Conservation (phyloP, 2,888 invertebrate species). For the Conistra vaccinii region DNA sequence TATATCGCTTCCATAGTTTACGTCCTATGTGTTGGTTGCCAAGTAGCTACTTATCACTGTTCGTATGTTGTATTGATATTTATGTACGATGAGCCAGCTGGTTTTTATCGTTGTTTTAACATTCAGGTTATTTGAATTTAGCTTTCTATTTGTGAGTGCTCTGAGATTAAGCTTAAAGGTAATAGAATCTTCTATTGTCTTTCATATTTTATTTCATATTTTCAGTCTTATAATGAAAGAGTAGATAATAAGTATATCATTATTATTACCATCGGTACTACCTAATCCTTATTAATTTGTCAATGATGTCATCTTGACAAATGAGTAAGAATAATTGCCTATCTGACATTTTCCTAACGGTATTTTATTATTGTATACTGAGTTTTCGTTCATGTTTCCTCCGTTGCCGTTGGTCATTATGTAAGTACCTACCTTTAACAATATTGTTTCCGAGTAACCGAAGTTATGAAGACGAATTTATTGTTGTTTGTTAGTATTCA, state of each 20-base stretch:
- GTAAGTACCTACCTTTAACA: constrained; percentile 1
- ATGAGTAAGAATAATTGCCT: constrained; percentile 36
- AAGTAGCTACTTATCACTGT: constrained; percentile 57
- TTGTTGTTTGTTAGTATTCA: constrained; percentile 13
- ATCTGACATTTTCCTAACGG: constrained; percentile 28
- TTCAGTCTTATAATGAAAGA: not conserved
- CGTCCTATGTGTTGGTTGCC: constrained; percentile 41
- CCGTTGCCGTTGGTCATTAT: constrained; percentile 24
- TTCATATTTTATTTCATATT: constrained; percentile 1
- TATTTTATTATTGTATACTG: constrained; percentile 28
- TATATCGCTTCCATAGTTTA: constrained; percentile 49
- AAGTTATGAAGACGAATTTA: constrained; percentile 11
- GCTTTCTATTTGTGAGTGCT: not conserved
- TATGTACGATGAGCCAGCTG: constrained; percentile 49
- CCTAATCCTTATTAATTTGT: constrained; percentile 28
- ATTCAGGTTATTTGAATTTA: constrained; percentile 8
- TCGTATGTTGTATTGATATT: constrained; percentile 58
- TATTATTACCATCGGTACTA: not conserved
- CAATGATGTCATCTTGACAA: constrained; percentile 28
- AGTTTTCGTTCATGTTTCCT: constrained; percentile 14
- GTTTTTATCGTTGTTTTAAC: constrained; percentile 35
- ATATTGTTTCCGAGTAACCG: constrained; percentile 15
- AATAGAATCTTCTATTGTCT: not conserved
- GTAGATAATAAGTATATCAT: not conserved
- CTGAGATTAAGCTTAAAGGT: not conserved